Conservation (phyloP, 2,888 invertebrate species). For the Heliconius erato region DNA sequence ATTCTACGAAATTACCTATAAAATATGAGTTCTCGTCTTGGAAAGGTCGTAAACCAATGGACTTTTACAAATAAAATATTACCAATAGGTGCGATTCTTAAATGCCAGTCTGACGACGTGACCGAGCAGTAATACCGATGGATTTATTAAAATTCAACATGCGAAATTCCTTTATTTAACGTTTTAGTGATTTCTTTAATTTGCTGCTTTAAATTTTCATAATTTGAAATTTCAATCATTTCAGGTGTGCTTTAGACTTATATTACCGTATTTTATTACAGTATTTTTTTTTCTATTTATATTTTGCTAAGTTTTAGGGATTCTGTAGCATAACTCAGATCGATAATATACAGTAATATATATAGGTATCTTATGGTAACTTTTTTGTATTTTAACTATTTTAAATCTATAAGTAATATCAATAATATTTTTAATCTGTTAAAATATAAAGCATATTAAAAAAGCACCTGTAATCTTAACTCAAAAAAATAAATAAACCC, state of each 20-base stretch:
- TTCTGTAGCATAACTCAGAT: too few species aligned
- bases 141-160: slow-evolving; percentile 45
- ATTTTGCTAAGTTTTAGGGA: too few species aligned
- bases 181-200: slow-evolving; percentile 13
- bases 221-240: neutral
- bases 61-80: slow-evolving; percentile 52
- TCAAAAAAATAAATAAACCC: slow-evolving; percentile 23
- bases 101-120: slow-evolving; percentile 64
- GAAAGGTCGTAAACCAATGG: slow-evolving; percentile 70
- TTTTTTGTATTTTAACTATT: too few species aligned
- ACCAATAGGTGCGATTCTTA: slow-evolving; percentile 59
- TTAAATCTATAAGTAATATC: too few species aligned
- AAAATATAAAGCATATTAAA: slow-evolving; percentile 3
- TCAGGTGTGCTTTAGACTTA: neutral
- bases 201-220: slow-evolving; percentile 7
- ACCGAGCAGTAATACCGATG: slow-evolving; percentile 50
- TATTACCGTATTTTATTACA: neutral
- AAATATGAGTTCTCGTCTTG: slow-evolving; percentile 73
- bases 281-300: too few species aligned
- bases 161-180: slow-evolving; percentile 26
- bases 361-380: too few species aligned
- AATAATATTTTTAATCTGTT: neutral
- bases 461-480: neutral
- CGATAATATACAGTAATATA: too few species aligned
- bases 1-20: slow-evolving; percentile 70